Conservation (phyloP, 2,113 vertebrate genomes). For the Salminus brasiliensis region DNA sequence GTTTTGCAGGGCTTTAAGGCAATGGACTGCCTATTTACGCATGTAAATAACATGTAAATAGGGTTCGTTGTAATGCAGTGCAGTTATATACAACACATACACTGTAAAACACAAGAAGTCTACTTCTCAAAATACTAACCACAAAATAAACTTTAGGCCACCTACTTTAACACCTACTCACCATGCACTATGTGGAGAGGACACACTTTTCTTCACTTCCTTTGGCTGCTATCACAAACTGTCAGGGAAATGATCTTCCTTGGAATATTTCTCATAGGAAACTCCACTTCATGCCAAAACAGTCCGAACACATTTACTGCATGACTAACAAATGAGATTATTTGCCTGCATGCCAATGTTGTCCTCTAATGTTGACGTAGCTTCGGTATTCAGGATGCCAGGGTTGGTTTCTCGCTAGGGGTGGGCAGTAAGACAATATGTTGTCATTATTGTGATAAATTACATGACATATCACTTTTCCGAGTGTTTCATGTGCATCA, state of each 20-base stretch:
- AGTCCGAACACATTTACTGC: constrained; percentile 1
- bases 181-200: too few relatives aligned
- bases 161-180: too few relatives aligned
- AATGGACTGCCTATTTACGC: too few relatives aligned
- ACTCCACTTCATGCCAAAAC: not conserved
- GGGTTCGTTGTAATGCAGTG: too few relatives aligned
- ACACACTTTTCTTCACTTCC: not conserved
- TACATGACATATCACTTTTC: too few relatives aligned
- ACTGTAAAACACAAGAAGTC: too few relatives aligned
- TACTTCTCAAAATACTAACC: too few relatives aligned
- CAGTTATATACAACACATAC: too few relatives aligned
- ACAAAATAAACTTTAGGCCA: too few relatives aligned
- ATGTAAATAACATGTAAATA: too few relatives aligned
- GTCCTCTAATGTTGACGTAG: not conserved
- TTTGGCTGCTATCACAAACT: constrained; percentile 2
- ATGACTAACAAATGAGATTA: not conserved
- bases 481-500: too few relatives aligned
- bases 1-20: too few relatives aligned
- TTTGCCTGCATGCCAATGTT: constrained; percentile 10
- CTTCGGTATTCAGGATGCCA: not conserved
- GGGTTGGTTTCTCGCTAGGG: not conserved
- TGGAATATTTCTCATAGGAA: not conserved
- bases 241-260: not conserved
- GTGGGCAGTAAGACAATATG: not conserved
- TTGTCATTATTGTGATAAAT: not conserved